Evolutionary conservation across 2,797 vertebrate genomes (phyloP), one percentile per base, ranked within the genome.

Genomic region (Hippocampus kuda): DNA sequence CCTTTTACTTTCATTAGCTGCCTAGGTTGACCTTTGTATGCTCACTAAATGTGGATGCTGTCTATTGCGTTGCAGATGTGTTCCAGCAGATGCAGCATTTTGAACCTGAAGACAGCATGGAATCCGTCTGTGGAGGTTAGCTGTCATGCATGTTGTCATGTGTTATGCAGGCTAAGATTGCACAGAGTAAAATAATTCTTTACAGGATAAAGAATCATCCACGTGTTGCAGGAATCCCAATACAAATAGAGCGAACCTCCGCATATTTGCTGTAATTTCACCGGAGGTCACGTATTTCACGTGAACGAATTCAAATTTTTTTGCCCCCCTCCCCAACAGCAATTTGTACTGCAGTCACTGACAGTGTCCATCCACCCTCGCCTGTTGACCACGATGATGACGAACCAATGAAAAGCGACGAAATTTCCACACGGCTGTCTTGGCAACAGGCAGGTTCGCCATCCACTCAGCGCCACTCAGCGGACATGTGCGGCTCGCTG

Each of bases 401-500:
- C 7, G 62, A 64, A 64, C n/a, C 63, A 1, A 65, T 65, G 63
- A 61, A 38, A 61, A 18, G 16, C 59, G 6, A 48, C 20, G 63
- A 65, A 18, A 15, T 27, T 48, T 48, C 44, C 44, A 27, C 24
- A 48, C 42, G 22, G 7, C 24, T 49, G 44, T 65, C 63, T 49
- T 27, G 42, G 63, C 63, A 65, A 24, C 63, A 26, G n/a, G 42
- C 12, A 15, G 24, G 42, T 65, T 44, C 22, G 2, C 11, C 62
- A 44, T 13, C 30, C 72, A 4, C 12, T 5, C 81, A 3, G 57
- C 72, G 1, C 0, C 26, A 71, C 0, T 38, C 72, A 0, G 61
- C 87, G 0, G 92, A 94, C n/a, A 92, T 92, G 91, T 98, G 96
- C 0, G 96, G 96, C 0, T 94, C 96, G 0, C 91, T 98, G 20